Evolutionary conservation across 2,888 invertebrate species (phyloP), one percentile per base, ranked within the genome.

Genomic region (Pegoplata infirma): DNA sequence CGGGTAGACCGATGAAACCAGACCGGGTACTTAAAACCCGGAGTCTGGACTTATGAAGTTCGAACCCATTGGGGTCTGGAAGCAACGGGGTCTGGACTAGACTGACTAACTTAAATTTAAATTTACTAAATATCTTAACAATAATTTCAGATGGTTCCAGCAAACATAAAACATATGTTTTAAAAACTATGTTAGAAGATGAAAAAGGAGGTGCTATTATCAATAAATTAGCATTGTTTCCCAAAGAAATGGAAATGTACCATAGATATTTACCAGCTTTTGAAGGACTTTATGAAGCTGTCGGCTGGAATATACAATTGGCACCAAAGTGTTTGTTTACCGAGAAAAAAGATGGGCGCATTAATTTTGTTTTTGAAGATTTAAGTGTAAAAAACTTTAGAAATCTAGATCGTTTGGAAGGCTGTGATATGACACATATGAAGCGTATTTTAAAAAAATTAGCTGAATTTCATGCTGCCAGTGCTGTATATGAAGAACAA

Each of bases 381-480:
- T 51, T 88, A 21, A 53, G 66, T 1, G 63, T 47, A 0, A 73
- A 72, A 16, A 80, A 83, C 0, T 89, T 84, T 19, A 58, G 66
- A 7, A 88, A 86, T 44, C 69, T 83, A 19, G 82, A 87, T 77
- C 86, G 88, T 0, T 76, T 82, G 0, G 82, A 83, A 2, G 88
- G 88, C 0, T 75, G 87, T 12, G 84, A 87, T 58, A 80, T 85
- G 78, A 68, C 51, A 0, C 87, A 88, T 17, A 85, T 86, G 77
- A 81, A 81, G 10, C 49, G 79, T 4, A 81, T 83, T 1, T 46
- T 89, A 5, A 81, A 75, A 5, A 84, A 85, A 8, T 59, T 89
- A 25, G 88, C 88, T 1, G 84, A 89, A 58, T 84, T 85, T n/a
- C 89, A 89, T 84, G 89, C 88, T 3, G 87, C 84, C 0, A 83